Evolutionary conservation across 2,888 invertebrate species (phyloP), one percentile per base, ranked within the genome.

Genomic region (Monochamus alternatus): DNA sequence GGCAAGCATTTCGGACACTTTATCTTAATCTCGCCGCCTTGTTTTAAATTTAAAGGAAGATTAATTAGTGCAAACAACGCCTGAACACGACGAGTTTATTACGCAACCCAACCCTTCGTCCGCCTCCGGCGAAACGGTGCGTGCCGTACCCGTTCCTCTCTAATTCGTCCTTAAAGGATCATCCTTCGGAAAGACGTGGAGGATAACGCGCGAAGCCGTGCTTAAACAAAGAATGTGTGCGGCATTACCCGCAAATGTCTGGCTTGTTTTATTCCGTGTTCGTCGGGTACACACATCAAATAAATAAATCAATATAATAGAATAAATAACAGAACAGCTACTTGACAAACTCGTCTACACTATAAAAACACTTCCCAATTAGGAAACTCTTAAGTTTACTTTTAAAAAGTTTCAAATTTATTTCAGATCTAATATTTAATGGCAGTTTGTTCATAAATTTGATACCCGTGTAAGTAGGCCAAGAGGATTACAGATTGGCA

Each of bases 211-310:
- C 64, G 22, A 14, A 47, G 47, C 47, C 44, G 44, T 47, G 8
- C 22, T 64, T 64, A 64, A 30, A 64, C 64, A 47, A 64, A 64
- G 64, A 22, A 47, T 38, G 3, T 64, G 63, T 63, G 44, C 44
- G 8, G 44, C 43, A 14, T 63, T 63, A 55, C 55, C 44, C 44
- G 64, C 44, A 44, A 47, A 64, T 47, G 44, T 64, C 44, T 12
- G 64, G 64, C 44, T 44, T 64, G 64, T 47, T 64, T 64, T 64
- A 64, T 64, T 44, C 47, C 47, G 47, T 47, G n/a, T 64, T 64
- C 44, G 44, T 22, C n/a, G 14, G 44, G 47, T n/a, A 38, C 22
- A n/a, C n/a, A n/a, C n/a, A n/a, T n/a, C n/a, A n/a, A n/a, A n/a
- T n/a, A n/a, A n/a, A n/a, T n/a, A n/a, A n/a, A n/a, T n/a, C n/a